phyloP scores from a whole-genome alignment of 2,113 vertebrate species.

The Rattus norvegicus region GRCr8 NC_086033.1:38295501-38296000 shows the following conservation, averaged over 20 bases:
- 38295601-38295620: background rate
- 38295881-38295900: background rate
- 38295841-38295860: background rate
- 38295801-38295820: background rate
- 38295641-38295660: background rate
- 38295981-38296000: background rate
- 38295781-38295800: background rate
- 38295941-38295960: background rate
- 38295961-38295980: background rate
- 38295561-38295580: background rate
- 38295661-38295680: background rate
- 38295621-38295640: background rate
- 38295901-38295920: conserved; percentile 3
- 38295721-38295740: background rate
- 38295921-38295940: background rate
- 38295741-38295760: background rate
- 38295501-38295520: background rate
- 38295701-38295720: background rate
- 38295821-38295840: background rate
- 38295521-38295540: background rate
- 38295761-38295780: background rate
- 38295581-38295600: background rate
- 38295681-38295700: background rate
- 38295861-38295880: background rate
- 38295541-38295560: background rate